Base-by-base conservation (phyloP, 1,140 invertebrate species). In the Drosophila rufa region DNA sequence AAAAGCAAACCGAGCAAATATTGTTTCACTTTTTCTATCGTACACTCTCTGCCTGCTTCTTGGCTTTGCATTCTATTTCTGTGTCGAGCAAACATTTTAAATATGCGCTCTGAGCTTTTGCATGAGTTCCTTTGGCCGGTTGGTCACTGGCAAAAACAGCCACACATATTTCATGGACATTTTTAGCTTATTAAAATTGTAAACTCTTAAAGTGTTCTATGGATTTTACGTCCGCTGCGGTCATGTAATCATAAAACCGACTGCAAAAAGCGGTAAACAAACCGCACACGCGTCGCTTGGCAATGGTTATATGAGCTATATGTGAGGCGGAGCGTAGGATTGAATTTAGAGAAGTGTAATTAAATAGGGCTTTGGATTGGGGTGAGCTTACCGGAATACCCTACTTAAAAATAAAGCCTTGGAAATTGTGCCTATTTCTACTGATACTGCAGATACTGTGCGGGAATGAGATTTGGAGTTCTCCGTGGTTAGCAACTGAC, bases 171-270 rank as follows among this genome's bases (percentile, higher is more conserved):
- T 75, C 25, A 79, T 75, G 60, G 56, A 69, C 65, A 81, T 81
- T 73, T 80, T 71, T 61, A 62, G 79, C 73, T 77, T 77, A 75
- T 78, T 78, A 74, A 82, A 82, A 82, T 56, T 73, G 74, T 47
- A 66, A 62, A 62, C 46, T 22, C 70, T 66, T 64, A 79, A 82
- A 66, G 65, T 61, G 46, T 82, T 58, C 67, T 62, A 47, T 57
- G 45, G 69, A 56, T 70, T 83, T 79, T 76, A 47, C 22, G 68
- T 17, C 17, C 53, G 30, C 65, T 46, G 46, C 43, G 56, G 51
- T 71, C 46, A 48, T 59, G 64, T 48, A 66, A 47, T 43, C 74
- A 50, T 57, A 82, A 46, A 70, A 67, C 50, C 30, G 22, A 56
- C 65, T 43, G 33, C 5, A 45, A 45, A 69, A 38, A 61, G 14